phyloP scores from a whole-genome alignment of 2,888 invertebrate genomes.

The Achlya flavicornis region DNA sequence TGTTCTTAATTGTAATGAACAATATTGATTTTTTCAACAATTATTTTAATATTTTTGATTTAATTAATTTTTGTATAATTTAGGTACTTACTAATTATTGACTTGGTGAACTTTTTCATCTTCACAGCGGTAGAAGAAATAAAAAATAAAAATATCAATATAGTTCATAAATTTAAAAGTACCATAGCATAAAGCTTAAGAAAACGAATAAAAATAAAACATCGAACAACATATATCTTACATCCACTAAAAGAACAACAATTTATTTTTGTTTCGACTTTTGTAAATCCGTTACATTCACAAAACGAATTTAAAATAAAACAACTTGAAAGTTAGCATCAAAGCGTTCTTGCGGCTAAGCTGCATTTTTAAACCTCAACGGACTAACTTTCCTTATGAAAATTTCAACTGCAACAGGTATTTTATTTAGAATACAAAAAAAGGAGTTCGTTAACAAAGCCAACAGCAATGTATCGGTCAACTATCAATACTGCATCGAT shows the following conservation, averaged over 20 bases:
- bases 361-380: slow-evolving; percentile 4
- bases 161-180: no score
- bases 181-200: no score
- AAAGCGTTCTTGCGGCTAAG: not conserved
- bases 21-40: no score
- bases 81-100: no score
- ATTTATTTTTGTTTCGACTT: not conserved
- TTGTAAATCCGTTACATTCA: not conserved
- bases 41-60: no score
- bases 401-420: not conserved
- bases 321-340: not conserved
- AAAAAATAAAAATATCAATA: no score
- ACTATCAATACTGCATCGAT: slow-evolving; percentile 4
- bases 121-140: no score
- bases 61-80: no score
- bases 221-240: no score
- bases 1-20: no score
- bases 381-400: not conserved
- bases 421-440: not conserved
- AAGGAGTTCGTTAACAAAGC: not conserved
- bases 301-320: not conserved
- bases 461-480: not conserved
- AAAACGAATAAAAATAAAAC: no score
- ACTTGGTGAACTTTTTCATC: no score
- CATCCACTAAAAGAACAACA: not conserved